phyloP scores from a whole-genome alignment of 2,113 vertebrate species.

The Bubalus kerabau region DNA sequence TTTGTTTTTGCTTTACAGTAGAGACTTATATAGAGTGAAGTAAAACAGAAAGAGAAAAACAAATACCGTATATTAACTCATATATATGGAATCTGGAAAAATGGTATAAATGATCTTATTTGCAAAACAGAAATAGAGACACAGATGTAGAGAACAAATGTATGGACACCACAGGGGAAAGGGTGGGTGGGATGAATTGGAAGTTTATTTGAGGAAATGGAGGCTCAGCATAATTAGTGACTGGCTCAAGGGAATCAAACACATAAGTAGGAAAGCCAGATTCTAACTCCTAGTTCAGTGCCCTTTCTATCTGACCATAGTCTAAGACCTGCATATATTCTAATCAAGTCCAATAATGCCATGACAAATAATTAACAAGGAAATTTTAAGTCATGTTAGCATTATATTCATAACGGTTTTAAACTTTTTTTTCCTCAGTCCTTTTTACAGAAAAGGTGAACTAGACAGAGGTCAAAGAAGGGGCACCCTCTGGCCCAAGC shows the following conservation, averaged over 20 bases:
- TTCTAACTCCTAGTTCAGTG: background rate
- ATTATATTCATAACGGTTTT: background rate
- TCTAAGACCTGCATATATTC: background rate
- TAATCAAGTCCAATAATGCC: background rate
- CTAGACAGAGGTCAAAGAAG: slow-evolving; percentile 32
- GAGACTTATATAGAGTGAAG: background rate
- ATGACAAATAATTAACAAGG: background rate
- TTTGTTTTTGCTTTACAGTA: background rate
- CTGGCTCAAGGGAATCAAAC: background rate
- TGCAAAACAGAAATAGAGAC: background rate
- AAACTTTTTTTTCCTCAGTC: background rate
- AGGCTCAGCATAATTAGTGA: background rate
- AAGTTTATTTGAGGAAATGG: background rate
- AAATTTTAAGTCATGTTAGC: background rate
- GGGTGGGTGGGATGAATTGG: background rate
- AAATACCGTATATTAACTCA: background rate
- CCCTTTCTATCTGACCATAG: background rate
- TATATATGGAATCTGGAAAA: background rate
- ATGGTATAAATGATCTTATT: background rate
- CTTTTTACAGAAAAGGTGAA: slow-evolving; percentile 4
- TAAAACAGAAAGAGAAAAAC: background rate
- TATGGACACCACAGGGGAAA: background rate
- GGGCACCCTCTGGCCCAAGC: background rate
- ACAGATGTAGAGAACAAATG: background rate
- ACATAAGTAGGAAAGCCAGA: background rate